A percentile compares a stretch with the other conserved stretches of the same genome.
Conservation (phyloP, 2,797 vertebrate genomes). For the Prunella strophiata region DNA sequence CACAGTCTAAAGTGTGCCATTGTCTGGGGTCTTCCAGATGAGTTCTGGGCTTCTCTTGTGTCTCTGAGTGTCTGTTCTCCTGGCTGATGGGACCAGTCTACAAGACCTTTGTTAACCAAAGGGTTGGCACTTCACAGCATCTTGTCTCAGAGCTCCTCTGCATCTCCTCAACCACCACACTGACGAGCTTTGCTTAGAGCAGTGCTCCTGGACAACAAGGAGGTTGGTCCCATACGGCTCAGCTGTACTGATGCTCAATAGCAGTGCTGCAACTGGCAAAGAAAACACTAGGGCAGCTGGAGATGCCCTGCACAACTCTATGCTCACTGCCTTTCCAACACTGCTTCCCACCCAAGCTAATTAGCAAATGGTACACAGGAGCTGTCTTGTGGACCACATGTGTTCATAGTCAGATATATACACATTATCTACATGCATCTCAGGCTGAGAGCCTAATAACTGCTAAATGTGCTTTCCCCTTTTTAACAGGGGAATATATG, state of each 20-base stretch:
- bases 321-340: background rate
- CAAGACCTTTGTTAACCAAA: background rate
- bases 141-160: background rate
- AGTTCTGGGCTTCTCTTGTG: background rate
- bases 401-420: background rate
- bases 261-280: background rate
- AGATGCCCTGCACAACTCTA: background rate
- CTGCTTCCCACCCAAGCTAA: background rate
- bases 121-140: background rate
- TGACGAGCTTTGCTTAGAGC: background rate
- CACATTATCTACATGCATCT: background rate
- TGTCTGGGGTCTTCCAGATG: background rate
- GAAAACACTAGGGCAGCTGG: background rate
- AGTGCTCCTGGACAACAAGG: background rate
- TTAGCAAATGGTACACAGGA: background rate
- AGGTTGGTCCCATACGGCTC: too few relatives aligned
- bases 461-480: background rate
- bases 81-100: rapidly evolving
- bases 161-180: background rate
- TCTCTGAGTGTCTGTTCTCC: background rate
- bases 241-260: background rate
- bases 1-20: background rate
- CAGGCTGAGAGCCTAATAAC: background rate
- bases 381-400: background rate
- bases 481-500: background rate